phyloP scores from a whole-genome alignment of 2,888 invertebrate genomes.

The Esperia sulphurella region DNA sequence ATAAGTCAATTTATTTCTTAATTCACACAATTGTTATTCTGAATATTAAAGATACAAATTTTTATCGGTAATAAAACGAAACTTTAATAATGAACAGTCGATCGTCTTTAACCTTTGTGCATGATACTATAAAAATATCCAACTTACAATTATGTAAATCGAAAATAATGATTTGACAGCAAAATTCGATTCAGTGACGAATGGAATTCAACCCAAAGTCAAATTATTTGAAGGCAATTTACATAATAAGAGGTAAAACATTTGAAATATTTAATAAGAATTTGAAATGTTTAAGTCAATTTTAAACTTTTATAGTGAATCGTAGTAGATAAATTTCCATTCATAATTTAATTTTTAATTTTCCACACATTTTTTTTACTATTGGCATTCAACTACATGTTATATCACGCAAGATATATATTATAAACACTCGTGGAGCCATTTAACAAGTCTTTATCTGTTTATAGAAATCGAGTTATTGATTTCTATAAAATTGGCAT shows the following conservation, averaged over 20 bases:
- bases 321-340: constrained; percentile 7
- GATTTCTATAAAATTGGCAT: too few relatives aligned
- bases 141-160: constrained; percentile 40
- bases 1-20: constrained; percentile 16
- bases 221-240: constrained; percentile 38
- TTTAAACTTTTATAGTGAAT: constrained; percentile 27
- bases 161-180: constrained; percentile 34
- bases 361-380: background rate
- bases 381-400: too few relatives aligned
- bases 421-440: too few relatives aligned
- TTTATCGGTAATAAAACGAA: constrained; percentile 4
- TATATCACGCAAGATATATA: too few relatives aligned
- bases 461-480: too few relatives aligned
- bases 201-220: constrained; percentile 45
- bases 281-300: constrained; percentile 34
- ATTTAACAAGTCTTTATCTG: too few relatives aligned
- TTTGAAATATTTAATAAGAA: constrained; percentile 40
- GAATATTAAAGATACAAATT: constrained; percentile 5
- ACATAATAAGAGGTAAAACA: constrained; percentile 42
- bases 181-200: constrained; percentile 46
- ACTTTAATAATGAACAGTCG: constrained; percentile 13
- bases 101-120: constrained; percentile 16
- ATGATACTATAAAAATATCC: constrained; percentile 18
- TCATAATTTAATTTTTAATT: background rate
- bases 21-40: constrained; percentile 10